A percentile compares a stretch with the other conserved stretches of the same genome.
These are phyloP conservation scores for Formica aserva DNA, from an alignment of 2,888 invertebrate species.

Conservation along the genomic window DNA sequence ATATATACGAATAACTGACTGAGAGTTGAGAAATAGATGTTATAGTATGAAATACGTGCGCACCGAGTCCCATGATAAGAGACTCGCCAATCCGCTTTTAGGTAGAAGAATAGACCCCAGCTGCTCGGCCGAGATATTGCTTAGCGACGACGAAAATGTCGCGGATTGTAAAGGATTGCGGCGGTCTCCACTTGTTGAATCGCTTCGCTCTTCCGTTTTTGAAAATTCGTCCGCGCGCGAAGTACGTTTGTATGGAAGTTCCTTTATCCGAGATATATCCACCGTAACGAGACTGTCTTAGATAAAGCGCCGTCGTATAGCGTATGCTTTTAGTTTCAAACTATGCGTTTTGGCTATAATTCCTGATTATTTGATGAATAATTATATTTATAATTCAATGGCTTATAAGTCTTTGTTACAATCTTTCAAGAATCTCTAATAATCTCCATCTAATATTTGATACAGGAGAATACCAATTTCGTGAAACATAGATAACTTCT, in stretches of 20 bases:
- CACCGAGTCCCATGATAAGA: conserved; percentile 48
- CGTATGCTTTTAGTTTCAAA: not conserved
- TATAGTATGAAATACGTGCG: conserved; percentile 44
- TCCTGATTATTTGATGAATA: conserved; percentile 17
- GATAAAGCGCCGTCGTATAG: conserved; percentile 1
- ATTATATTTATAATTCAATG: not conserved
- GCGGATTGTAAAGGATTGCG: conserved; percentile 55
- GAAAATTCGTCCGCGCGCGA: conserved; percentile 38
- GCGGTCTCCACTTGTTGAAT: conserved; percentile 52
- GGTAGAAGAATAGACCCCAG: conserved; percentile 48
- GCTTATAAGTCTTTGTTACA: not conserved
- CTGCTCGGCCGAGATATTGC: conserved; percentile 52
- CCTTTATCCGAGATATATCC: conserved; percentile 16
- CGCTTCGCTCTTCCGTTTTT: conserved; percentile 49
- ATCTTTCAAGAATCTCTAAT: not conserved
- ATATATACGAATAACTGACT: conserved; percentile 39
- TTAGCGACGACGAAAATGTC: conserved; percentile 55
- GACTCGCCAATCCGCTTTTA: conserved; percentile 53
- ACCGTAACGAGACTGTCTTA: conserved; percentile 23
- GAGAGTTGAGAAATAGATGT: conserved; percentile 39
- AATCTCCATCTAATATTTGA: not conserved
- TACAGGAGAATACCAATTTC: not conserved
- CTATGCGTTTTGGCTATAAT: not conserved
- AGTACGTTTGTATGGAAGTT: conserved; percentile 4
- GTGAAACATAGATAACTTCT: not conserved